These are phyloP conservation scores for Philereme transversata DNA, from an alignment of 2,888 invertebrate species.

Conservation along the genomic window DNA sequence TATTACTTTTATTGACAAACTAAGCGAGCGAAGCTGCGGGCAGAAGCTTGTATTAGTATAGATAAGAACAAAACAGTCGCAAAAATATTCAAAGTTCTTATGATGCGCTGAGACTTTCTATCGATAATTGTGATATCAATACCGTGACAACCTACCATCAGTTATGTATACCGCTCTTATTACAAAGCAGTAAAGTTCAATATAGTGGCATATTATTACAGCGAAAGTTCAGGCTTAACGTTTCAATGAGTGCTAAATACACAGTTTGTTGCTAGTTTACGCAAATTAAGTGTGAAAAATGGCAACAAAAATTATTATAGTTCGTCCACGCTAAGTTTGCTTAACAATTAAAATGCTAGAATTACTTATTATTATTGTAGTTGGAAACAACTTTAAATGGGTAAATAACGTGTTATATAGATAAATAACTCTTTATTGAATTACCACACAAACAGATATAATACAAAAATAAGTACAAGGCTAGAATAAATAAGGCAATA, in stretches of 20 bases:
- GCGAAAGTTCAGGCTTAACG: conserved; percentile 31
- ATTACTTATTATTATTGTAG: too few species aligned
- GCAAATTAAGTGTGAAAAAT: background rate
- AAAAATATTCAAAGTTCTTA: conserved; percentile 35
- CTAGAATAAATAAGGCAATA: too few species aligned
- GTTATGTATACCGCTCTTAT: conserved; percentile 4
- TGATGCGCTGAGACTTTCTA: conserved; percentile 37
- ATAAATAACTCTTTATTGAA: too few species aligned
- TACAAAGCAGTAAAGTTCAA: conserved; percentile 11
- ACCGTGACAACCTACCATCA: conserved; percentile 27
- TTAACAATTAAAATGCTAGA: too few species aligned
- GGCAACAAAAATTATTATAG: background rate
- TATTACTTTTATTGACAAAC: too few species aligned
- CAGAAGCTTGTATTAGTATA: conserved; percentile 24
- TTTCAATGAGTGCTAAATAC: conserved; percentile 5
- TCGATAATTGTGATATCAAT: conserved; percentile 39
- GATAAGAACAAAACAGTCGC: conserved; percentile 37
- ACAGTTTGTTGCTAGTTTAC: background rate
- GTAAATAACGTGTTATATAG: too few species aligned
- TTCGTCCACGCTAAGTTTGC: too few species aligned
- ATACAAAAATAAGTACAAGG: too few species aligned
- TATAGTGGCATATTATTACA: conserved; percentile 13
- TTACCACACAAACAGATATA: too few species aligned
- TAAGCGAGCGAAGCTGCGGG: too few species aligned
- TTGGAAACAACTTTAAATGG: too few species aligned